phyloP scores from a whole-genome alignment of 30 jellyfish, hydroid and myxozoan species.

The Haliclystus octoradiatus region DNA sequence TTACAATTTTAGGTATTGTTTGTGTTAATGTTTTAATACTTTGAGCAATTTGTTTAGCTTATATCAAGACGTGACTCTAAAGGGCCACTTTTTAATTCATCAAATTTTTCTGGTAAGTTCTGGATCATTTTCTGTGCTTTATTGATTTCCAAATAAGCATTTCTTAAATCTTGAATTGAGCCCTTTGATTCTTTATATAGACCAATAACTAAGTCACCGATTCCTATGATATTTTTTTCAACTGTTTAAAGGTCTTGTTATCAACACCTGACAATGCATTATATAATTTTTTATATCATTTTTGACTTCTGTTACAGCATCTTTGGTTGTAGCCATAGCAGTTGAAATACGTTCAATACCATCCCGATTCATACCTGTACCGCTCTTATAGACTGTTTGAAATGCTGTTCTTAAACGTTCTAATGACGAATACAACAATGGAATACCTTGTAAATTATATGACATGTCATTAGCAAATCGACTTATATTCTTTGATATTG shows the following conservation, averaged over 20 bases:
- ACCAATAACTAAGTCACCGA: slow-evolving; percentile 4
- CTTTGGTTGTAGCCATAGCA: slow-evolving; percentile 28
- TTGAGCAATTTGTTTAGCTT: slow-evolving; percentile 1
- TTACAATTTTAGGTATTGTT: slow-evolving; percentile 5
- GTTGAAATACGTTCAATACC: slow-evolving; percentile 23
- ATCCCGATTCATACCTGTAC: slow-evolving; percentile 16
- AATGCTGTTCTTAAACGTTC: slow-evolving; percentile 58
- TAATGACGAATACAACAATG: slow-evolving; percentile 31
- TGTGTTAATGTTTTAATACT: slow-evolving; percentile 10
- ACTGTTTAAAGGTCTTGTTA: slow-evolving; percentile 9
- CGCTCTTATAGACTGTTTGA: slow-evolving; percentile 48
- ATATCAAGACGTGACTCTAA: slow-evolving; percentile 19
- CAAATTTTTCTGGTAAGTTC: neutral
- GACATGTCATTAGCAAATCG: slow-evolving; percentile 5
- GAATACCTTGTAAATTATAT: slow-evolving; percentile 29
- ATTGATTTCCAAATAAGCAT: neutral
- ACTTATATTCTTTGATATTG: slow-evolving; percentile 24
- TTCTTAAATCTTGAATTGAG: slow-evolving; percentile 2
- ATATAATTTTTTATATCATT: slow-evolving; percentile 6
- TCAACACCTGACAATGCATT: slow-evolving; percentile 26
- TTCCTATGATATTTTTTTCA: slow-evolving; percentile 8
- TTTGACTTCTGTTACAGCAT: slow-evolving; percentile 13
- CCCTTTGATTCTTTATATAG: slow-evolving; percentile 35
- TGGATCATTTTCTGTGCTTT: slow-evolving; percentile 11
- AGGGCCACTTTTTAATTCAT: slow-evolving; percentile 28